Percentiles rank a stretch among this genome's conserved stretches.
Evolutionary conservation across 2,797 vertebrate genomes (phyloP).

Genomic region (Dendrocincla tyrannina): DNA sequence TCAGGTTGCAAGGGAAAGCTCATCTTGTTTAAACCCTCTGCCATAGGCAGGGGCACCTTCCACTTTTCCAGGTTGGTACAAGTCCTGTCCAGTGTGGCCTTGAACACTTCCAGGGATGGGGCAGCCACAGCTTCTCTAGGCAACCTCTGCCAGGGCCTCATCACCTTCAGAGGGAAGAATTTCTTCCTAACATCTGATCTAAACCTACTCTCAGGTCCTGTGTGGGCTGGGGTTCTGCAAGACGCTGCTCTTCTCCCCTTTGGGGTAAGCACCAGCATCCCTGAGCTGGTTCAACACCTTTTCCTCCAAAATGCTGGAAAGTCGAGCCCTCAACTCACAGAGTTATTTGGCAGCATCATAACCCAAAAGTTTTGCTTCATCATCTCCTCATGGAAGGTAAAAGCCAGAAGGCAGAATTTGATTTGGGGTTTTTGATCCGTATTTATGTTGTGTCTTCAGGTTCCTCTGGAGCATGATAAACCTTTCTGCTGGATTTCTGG

Average conservation of each 20-base stretch:
- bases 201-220: not conserved
- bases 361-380: not conserved
- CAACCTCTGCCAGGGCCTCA: not conserved
- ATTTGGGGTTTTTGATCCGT: not conserved
- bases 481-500: not conserved
- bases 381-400: not conserved
- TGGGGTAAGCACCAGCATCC: not conserved
- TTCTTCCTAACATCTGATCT: not conserved
- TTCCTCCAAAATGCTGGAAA: not conserved
- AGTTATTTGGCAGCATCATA: not conserved
- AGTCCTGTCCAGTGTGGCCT: not conserved
- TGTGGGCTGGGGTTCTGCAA: accelerated
- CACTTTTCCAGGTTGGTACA: accelerated
- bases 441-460: not conserved
- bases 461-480: not conserved
- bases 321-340: not conserved
- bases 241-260: not conserved
- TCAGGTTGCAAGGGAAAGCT: not conserved
- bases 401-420: not conserved
- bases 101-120: not conserved
- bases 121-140: not conserved
- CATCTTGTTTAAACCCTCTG: not conserved
- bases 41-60: not conserved
- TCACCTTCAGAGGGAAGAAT: not conserved
- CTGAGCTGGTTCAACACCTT: not conserved